Conservation (phyloP, 1,140 invertebrate species). For the Helicoverpa armigera region DNA sequence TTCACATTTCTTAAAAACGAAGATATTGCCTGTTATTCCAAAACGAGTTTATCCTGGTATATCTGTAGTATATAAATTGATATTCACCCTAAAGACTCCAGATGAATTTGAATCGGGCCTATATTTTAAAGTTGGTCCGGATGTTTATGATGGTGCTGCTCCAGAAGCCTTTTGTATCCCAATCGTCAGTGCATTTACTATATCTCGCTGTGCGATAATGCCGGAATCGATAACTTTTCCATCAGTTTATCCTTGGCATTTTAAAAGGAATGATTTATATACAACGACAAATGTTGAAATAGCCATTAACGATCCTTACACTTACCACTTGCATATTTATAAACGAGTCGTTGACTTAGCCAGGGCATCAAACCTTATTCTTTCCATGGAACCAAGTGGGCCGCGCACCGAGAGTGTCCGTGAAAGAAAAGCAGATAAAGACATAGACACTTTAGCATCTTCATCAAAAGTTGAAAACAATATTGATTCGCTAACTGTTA, state of each 20-base stretch:
- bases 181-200: slow-evolving; percentile 56
- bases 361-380: slow-evolving; percentile 44
- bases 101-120: slow-evolving; percentile 58
- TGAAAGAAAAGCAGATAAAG: slow-evolving; percentile 55
- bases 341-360: slow-evolving; percentile 63
- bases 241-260: slow-evolving; percentile 71
- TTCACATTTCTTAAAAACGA: slow-evolving; percentile 59
- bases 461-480: not conserved
- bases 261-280: slow-evolving; percentile 61
- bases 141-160: slow-evolving; percentile 52
- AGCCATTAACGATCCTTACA: slow-evolving; percentile 56
- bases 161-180: slow-evolving; percentile 63
- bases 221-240: slow-evolving; percentile 65
- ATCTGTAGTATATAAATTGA: slow-evolving; percentile 60
- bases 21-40: slow-evolving; percentile 60
- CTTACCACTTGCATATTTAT: slow-evolving; percentile 68
- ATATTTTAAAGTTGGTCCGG: slow-evolving; percentile 69
- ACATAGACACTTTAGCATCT: slow-evolving; percentile 28
- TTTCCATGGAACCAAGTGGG: slow-evolving; percentile 56
- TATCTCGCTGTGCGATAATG: slow-evolving; percentile 55
- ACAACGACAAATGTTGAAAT: slow-evolving; percentile 62
- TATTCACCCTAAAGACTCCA: slow-evolving; percentile 63
- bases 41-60: slow-evolving; percentile 71
- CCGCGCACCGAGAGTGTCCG: slow-evolving; percentile 57
- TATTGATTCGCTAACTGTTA: slow-evolving; percentile 23